Evolutionary conservation across 2,888 invertebrate genomes (phyloP), one percentile per base, ranked within the genome.

Genomic region (Sipunculus nudus): DNA sequence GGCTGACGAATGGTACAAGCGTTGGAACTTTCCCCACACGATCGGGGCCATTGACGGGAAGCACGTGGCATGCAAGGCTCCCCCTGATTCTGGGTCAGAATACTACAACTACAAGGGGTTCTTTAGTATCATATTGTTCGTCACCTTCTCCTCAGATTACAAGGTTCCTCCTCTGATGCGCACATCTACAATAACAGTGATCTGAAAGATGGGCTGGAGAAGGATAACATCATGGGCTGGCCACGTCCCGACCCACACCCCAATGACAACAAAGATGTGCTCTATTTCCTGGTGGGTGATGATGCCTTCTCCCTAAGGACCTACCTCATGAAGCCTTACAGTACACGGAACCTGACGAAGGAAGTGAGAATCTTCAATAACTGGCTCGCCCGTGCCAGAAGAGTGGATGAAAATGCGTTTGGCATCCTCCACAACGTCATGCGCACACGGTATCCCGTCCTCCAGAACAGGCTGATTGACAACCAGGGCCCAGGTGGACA

Each of bases 141-240:
- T n/a, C n/a, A n/a, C n/a, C n/a, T n/a, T n/a, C n/a, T n/a, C n/a
- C n/a, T n/a, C n/a, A n/a, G n/a, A n/a, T n/a, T n/a, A n/a, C n/a
- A n/a, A n/a, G 47, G 47, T 25, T 47, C 47, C 8, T 23, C 25
- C 21, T 47, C 46, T 21, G 50, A 38, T 25, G 50, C 50, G 25
- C 50, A 50, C 35, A 50, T 50, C 8, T 35, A 50, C 50, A 35
- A 50, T 50, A 23, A 50, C 50, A 35, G 19, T 50, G 50, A 50
- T 13, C 13, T 50, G 8, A 50, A 35, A 35, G 38, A 50, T 40
- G 31, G 31, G n/a, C 35, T 35, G 31, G 38, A 35, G 35, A n/a
- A n/a, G n/a, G 28, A 47, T 19, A 28, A 28, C 26, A 47, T 19
- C 47, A 13, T 47, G 8, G 47, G 47, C 8, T 47, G 21, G 25